A percentile compares a stretch with the other conserved stretches of the same genome.
Conservation (phyloP, 1,140 invertebrate species). For the Drosophila burlai region DNA sequence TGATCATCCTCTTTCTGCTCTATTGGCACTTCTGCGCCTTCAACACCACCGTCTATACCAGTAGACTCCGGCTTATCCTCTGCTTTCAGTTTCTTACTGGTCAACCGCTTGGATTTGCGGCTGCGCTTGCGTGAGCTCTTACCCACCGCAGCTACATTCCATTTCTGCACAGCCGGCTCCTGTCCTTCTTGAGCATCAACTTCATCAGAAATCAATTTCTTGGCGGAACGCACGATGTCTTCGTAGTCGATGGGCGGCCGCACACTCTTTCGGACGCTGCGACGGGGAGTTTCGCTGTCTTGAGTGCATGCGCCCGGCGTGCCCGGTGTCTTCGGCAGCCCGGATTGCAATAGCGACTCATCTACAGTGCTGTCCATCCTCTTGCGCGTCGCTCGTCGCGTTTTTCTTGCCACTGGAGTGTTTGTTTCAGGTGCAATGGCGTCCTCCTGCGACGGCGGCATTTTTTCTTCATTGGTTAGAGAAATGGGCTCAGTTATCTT, state of each 20-base stretch:
- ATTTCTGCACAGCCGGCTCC: conserved; percentile 37
- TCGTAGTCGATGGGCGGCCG: conserved; percentile 68
- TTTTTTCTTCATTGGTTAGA: neutral
- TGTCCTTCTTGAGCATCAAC: neutral
- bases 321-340: conserved; percentile 13
- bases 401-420: conserved; percentile 50
- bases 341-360: neutral
- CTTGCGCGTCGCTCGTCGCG: conserved; percentile 14
- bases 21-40: neutral
- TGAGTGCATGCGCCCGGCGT: neutral
- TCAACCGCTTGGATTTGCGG: conserved; percentile 43
- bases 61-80: neutral
- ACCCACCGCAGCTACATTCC: conserved; percentile 59
- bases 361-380: neutral
- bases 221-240: conserved; percentile 68
- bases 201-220: conserved; percentile 18
- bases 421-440: neutral
- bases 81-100: conserved; percentile 3
- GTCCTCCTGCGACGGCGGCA: conserved; percentile 18
- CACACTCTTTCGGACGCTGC: conserved; percentile 72
- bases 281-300: conserved; percentile 60
- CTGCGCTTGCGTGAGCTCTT: conserved; percentile 51
- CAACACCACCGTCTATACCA: neutral
- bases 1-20: neutral
- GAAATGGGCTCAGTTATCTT: neutral